Conservation (phyloP, 2,888 invertebrate species). For the Drosophila kuntzei region DNA sequence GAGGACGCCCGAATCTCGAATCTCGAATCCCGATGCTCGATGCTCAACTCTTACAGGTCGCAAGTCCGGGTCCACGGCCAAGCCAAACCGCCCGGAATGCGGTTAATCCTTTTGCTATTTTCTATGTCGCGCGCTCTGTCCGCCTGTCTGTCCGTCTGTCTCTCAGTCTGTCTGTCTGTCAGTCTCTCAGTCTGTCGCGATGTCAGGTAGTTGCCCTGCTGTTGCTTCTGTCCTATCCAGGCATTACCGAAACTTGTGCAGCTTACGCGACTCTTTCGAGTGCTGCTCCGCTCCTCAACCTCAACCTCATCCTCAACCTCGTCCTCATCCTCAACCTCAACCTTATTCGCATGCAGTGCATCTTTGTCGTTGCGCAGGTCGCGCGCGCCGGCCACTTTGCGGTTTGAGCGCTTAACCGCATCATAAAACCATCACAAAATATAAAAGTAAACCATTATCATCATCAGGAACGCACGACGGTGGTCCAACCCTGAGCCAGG, state of each 20-base stretch:
- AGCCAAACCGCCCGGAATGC: slow-evolving; percentile 59
- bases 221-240: slow-evolving; percentile 12
- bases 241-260: slow-evolving; percentile 73
- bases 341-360: slow-evolving; percentile 9
- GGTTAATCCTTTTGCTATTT: slow-evolving; percentile 81
- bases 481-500: slow-evolving; percentile 42
- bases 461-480: slow-evolving; percentile 72
- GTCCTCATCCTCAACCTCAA: slow-evolving; percentile 6
- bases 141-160: not conserved
- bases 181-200: not conserved
- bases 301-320: not conserved
- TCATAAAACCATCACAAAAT: slow-evolving; percentile 79
- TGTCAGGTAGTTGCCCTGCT: slow-evolving; percentile 54
- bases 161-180: not conserved
- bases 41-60: slow-evolving; percentile 23
- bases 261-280: slow-evolving; percentile 66
- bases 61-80: slow-evolving; percentile 8
- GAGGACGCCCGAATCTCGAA: slow-evolving; percentile 21
- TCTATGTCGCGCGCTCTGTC: slow-evolving; percentile 61
- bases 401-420: slow-evolving; percentile 80
- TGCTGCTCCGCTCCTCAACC: slow-evolving; percentile 20
- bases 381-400: slow-evolving; percentile 74
- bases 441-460: slow-evolving; percentile 79
- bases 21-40: not conserved
- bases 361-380: slow-evolving; percentile 32